These are phyloP conservation scores for Papilio polyxenes DNA, from an alignment of 1,140 invertebrate genomes.

Conservation along the genomic window DNA sequence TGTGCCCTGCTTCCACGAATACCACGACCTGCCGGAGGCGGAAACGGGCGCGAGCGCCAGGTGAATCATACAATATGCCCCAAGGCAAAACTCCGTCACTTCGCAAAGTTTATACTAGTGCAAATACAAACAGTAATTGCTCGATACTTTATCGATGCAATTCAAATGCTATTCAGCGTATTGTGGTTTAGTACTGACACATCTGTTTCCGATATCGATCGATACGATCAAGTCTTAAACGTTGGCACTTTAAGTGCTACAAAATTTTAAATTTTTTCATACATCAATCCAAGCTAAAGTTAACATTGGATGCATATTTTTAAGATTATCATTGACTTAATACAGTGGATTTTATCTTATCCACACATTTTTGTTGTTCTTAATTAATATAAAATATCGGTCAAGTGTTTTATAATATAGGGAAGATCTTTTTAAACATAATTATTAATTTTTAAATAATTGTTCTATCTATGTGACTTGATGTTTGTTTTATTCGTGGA, in stretches of 20 bases:
- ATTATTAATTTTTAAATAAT: neutral
- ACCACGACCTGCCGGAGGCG: constrained; percentile 82
- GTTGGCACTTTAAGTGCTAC: neutral
- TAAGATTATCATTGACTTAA: neutral
- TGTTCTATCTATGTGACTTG: neutral
- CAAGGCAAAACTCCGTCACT: neutral
- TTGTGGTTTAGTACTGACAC: neutral
- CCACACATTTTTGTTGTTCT: neutral
- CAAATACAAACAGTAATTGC: neutral
- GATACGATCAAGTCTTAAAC: neutral
- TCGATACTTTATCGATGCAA: neutral
- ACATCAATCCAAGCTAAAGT: neutral
- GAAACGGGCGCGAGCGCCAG: constrained; percentile 57
- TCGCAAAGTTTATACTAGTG: neutral
- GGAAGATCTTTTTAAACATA: neutral
- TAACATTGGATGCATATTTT: neutral
- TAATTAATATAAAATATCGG: neutral
- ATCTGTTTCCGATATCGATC: neutral
- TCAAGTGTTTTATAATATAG: neutral
- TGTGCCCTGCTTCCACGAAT: constrained; percentile 92
- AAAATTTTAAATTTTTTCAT: neutral
- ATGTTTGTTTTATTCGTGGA: neutral
- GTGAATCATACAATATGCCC: constrained; percentile 48
- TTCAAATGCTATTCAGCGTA: neutral
- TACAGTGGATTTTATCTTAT: neutral